Percentiles rank a stretch among this genome's conserved stretches.
These are phyloP conservation scores for Marisa cornuarietis DNA, from an alignment of 1,140 invertebrate species.

Conservation along the genomic window DNA sequence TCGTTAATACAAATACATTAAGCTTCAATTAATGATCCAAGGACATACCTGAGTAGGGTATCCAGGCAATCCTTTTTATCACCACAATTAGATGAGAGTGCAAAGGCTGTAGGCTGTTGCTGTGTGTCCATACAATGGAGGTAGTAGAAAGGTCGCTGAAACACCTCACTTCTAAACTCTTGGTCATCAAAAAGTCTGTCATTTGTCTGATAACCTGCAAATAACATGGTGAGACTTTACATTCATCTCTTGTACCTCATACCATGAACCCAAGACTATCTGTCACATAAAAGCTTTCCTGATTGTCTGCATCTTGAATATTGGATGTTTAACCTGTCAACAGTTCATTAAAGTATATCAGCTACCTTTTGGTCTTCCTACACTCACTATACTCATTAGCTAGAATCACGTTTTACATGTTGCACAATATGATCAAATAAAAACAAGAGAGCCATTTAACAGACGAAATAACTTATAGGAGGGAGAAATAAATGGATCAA, in stretches of 20 bases:
- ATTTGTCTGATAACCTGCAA: conserved; percentile 32
- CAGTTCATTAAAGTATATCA: neutral
- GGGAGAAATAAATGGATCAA: too few relatives aligned
- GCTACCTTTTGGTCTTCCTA: neutral
- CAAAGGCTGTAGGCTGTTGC: conserved; percentile 3
- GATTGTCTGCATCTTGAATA: too few relatives aligned
- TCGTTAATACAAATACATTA: too few relatives aligned
- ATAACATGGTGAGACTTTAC: neutral
- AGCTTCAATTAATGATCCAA: neutral
- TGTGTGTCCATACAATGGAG: conserved; percentile 21
- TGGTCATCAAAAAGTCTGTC: conserved; percentile 55
- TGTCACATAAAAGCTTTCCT: too few relatives aligned
- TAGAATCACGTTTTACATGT: neutral
- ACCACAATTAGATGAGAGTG: neutral
- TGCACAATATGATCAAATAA: neutral
- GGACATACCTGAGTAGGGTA: conserved; percentile 30
- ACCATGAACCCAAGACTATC: too few relatives aligned
- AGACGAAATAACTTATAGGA: too few relatives aligned
- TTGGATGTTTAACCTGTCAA: neutral
- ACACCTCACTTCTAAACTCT: conserved; percentile 50
- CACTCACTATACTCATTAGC: too few relatives aligned
- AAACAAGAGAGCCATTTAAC: too few relatives aligned
- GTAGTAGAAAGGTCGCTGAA: conserved; percentile 58
- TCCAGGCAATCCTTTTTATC: conserved; percentile 31
- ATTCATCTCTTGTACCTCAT: neutral